Base-by-base conservation (phyloP, 2,797 vertebrate species). In the Trachops cirrhosus region DNA sequence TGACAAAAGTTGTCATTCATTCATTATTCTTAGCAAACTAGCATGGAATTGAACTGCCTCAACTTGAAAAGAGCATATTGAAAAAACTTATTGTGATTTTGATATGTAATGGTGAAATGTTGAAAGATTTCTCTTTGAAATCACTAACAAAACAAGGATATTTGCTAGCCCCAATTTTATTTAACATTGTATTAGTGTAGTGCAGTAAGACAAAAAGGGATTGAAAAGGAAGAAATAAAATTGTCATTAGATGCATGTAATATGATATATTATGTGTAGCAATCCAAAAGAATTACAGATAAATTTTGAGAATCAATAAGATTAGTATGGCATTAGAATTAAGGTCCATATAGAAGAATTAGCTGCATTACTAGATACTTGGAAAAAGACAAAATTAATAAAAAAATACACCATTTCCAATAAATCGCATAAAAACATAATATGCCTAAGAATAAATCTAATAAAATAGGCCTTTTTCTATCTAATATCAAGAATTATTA, bases 171-270 rank as follows among this genome's bases (percentile, higher is more conserved):
- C 6, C 41, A 86, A 50, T 75, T 68, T 75, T 75, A 75, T 77
- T 92, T 59, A 88, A 44, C 59, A 86, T 10, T 86, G 67, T 74
- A 46, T 64, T 86, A 44, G 14, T 29, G 19, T 71, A n/a, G 3
- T 41, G 29, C 34, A 37, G 5, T 74, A 62, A 91, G 75, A 87
- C 9, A 52, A 70, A 44, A 87, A 83, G 77, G 3, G 22, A 70
- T 59, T 82, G 48, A 59, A 75, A 93, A 68, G 11, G n/a, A 78
- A 95, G 59, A 87, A 94, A 77, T 41, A 71, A 80, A 86, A 52
- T 50, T 68, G 32, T 71, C 50, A 70, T 87, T 39, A 87, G 34
- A 94, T 93, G n/a, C 37, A 87, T 64, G 7, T 82, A 86, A 96
- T 8, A 57, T 64, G 34, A 74, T 52, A 74, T n/a, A 52, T 26